Base-by-base conservation (phyloP, 2,888 invertebrate genomes). In the Cantharis lateralis region DNA sequence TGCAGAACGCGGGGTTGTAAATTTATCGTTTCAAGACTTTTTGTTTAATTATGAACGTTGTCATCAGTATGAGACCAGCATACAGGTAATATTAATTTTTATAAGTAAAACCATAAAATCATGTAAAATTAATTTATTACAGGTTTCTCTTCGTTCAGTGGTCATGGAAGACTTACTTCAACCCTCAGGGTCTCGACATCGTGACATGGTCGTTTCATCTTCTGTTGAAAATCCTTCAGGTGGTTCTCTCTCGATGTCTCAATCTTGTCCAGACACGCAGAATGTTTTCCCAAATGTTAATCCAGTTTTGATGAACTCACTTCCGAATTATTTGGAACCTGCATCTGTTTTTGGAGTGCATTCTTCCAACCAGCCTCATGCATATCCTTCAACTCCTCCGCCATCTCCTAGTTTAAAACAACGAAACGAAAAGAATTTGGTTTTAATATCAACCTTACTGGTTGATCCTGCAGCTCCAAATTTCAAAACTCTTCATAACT, bases 81-180 rank as follows among this genome's bases (percentile, higher is more conserved):
- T 96, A 72, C 93, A 95, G 88, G 91, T 91, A 80, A 79, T 62
- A 74, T 10, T 64, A 10, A 15, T 3, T 18, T 16, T 15, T 11
- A 18, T 11, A 13, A 11, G 10, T 10, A 5, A 1, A 9, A 24
- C 9, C 9, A 24, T 24, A 9, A 24, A 15, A 16, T 16, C 20
- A 4, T 2, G 10, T 13, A 18, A 64, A 64, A 5, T 68, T 15
- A 62, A 28, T 7, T 15, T 61, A 71, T 80, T 82, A 15, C 82
- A 93, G 91, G 93, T 96, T 13, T 93, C 95, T 0, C 89, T 98
- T 9, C 93, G 95, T 81, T 96, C 97, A 0, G 91, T 98, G 18
- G 91, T 95, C 3, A 96, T 98, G 95, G 97, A 98, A 87, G 98
- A 98, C 88, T 90, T 98, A 3, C 91, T 95, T 9, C 93, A 95